Base-by-base conservation (phyloP, 2,888 invertebrate species). In the Tortrix viridana region DNA sequence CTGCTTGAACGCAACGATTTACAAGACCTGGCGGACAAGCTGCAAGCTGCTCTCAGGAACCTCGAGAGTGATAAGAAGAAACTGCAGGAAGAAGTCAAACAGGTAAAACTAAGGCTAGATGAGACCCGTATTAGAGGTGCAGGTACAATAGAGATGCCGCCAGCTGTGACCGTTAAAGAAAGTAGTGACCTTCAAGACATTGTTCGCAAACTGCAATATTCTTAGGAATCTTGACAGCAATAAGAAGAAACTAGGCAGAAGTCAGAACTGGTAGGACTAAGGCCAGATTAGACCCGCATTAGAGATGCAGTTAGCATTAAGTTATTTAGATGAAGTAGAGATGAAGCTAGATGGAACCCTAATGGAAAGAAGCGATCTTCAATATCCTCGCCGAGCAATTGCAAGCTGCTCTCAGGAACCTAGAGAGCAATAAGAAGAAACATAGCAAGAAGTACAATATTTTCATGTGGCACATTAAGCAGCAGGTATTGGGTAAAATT, bases 321-420 rank as follows among this genome's bases (percentile, higher is more conserved):
- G n/a, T n/a, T n/a, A n/a, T n/a, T n/a, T n/a, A 95, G 95, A 94
- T 71, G 96, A 97, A 68, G 85, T 96, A 44, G 97, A 97, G 82
- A 92, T 96, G 66, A 96, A 97, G 76, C 77, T 97, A 19, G 97
- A 97, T 72, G 93, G 95, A 62, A 90, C 95, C 7, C 77, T 96
- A 20, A 83, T 96, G 56, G 97, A 97, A 77, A 94, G 96, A 72
- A 94, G 95, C 0, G 96, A 97, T 69, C 84, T 96, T 3, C 96
- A 96, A 76, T 96, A 96, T n/a, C 70, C 88, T 95, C 48, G 89
- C 96, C 2, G 94, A 96, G 44, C 97, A 97, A 76, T 86, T 96
- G 53, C 95, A 96, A 71, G 88, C 93, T 1, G 93, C 95, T 23
- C 93, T 95, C 38, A 91, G 93, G n/a, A 95, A 94, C 71, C 90